Conservation (phyloP, 2,797 vertebrate genomes). For the Erpetoichthys calabaricus region DNA sequence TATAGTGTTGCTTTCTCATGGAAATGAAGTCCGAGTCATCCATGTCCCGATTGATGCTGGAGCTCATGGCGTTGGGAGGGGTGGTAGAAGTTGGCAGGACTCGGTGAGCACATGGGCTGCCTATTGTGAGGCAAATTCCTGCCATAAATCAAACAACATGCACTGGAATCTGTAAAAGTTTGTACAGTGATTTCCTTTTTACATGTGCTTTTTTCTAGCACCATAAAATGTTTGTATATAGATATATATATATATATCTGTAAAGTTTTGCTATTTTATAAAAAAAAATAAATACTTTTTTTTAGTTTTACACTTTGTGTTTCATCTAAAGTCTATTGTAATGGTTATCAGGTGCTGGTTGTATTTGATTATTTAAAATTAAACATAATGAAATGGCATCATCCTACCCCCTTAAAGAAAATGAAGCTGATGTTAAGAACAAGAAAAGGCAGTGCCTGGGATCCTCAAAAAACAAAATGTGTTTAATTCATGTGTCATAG, state of each 20-base stretch:
- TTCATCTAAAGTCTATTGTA: neutral
- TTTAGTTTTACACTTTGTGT: slow-evolving; percentile 64
- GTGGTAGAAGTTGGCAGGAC: slow-evolving; percentile 52
- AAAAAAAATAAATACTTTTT: slow-evolving; percentile 67
- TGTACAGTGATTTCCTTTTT: slow-evolving; percentile 46
- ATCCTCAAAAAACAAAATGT: too few species aligned
- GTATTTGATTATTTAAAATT: too few species aligned
- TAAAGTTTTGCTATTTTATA: slow-evolving; percentile 76
- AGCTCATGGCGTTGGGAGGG: slow-evolving; percentile 24
- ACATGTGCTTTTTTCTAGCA: slow-evolving; percentile 39
- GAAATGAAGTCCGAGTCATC: slow-evolving; percentile 70
- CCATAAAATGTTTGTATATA: slow-evolving; percentile 59
- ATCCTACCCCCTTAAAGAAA: too few species aligned
- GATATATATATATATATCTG: slow-evolving; percentile 66
- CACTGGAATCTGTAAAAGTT: slow-evolving; percentile 61
- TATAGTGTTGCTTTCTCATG: slow-evolving; percentile 78
- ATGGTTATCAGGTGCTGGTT: too few species aligned
- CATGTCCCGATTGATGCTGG: slow-evolving; percentile 66
- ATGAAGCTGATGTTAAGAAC: too few species aligned
- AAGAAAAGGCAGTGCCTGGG: too few species aligned
- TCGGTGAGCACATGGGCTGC: slow-evolving; percentile 60
- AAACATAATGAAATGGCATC: too few species aligned
- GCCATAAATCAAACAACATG: slow-evolving; percentile 70
- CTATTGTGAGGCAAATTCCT: slow-evolving; percentile 70
- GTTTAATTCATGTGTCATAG: too few species aligned